Evolutionary conservation across 1,140 invertebrate species (phyloP).

Genomic region (Anthonomus grandis): DNA sequence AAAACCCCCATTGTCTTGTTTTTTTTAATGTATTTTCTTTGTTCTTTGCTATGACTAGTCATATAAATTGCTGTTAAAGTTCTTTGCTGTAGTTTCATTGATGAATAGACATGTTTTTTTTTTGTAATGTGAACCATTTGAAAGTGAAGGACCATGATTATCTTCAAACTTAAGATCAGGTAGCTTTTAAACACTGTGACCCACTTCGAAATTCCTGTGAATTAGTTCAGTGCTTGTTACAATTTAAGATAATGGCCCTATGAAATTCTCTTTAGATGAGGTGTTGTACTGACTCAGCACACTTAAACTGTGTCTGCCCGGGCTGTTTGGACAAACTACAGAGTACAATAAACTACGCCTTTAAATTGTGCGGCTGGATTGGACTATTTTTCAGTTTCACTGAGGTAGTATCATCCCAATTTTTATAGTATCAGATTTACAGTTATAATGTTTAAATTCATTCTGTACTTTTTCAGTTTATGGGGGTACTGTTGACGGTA

Average conservation of each 20-base stretch:
- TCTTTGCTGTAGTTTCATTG: too few relatives aligned
- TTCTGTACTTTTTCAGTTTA: slow-evolving; percentile 72
- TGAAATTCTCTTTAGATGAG: slow-evolving; percentile 30
- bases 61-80: too few relatives aligned
- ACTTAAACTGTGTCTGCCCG: slow-evolving; percentile 59
- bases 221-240: too few relatives aligned
- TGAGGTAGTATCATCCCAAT: slow-evolving; percentile 67
- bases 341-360: slow-evolving; percentile 79
- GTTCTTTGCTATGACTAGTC: too few relatives aligned
- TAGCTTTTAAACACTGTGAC: too few relatives aligned
- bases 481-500: slow-evolving; percentile 95
- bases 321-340: slow-evolving; percentile 74
- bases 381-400: slow-evolving; percentile 97
- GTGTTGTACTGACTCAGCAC: slow-evolving; percentile 37
- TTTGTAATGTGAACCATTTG: too few relatives aligned
- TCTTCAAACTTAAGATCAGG: too few relatives aligned
- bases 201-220: background rate
- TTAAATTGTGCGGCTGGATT: slow-evolving; percentile 85
- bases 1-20: too few relatives aligned
- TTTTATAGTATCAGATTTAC: slow-evolving; percentile 1
- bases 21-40: too few relatives aligned
- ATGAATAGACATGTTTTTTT: too few relatives aligned
- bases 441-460: slow-evolving; percentile 11
- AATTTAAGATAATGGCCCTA: too few relatives aligned
- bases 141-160: too few relatives aligned